Evolutionary conservation across 2,797 vertebrate species (phyloP).

Genomic region (Jordanella pulchra): DNA sequence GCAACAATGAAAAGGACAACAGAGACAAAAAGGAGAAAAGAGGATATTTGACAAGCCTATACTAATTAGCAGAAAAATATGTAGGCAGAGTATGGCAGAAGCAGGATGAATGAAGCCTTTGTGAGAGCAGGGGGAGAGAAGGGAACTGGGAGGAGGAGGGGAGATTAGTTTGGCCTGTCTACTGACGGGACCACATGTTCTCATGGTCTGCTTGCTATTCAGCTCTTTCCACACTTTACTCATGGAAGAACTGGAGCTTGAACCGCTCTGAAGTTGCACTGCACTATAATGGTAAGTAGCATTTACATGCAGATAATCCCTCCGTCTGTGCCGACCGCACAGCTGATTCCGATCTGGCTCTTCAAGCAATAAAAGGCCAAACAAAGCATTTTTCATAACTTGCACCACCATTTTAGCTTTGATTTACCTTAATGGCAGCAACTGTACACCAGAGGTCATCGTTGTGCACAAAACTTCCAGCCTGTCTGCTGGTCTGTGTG

Average conservation of each 20-base stretch:
- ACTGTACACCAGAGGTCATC: slow-evolving; percentile 66
- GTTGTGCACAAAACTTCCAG: slow-evolving; percentile 34
- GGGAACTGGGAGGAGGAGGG: slow-evolving; percentile 51
- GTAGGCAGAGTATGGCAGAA: slow-evolving; percentile 78
- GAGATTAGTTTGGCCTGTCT: slow-evolving; percentile 74
- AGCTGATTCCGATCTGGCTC: neutral
- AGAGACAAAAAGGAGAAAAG: slow-evolving; percentile 63
- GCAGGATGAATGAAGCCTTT: slow-evolving; percentile 83
- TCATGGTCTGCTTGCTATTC: slow-evolving; percentile 74
- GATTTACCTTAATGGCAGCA: slow-evolving; percentile 4
- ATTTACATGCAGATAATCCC: neutral
- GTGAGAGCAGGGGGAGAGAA: slow-evolving; percentile 67
- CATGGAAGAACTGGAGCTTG: slow-evolving; percentile 39
- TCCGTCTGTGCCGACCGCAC: neutral
- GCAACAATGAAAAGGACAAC: slow-evolving; percentile 43
- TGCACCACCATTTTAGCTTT: neutral
- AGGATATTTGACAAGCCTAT: slow-evolving; percentile 77
- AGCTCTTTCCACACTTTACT: slow-evolving; percentile 54
- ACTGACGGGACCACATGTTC: slow-evolving; percentile 79
- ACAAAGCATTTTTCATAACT: neutral
- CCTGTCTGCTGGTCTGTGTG: slow-evolving; percentile 41
- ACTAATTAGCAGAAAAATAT: slow-evolving; percentile 83
- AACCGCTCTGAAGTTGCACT: slow-evolving; percentile 21
- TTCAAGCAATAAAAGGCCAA: neutral
- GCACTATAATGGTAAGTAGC: slow-evolving; percentile 17